Evolutionary conservation across 2,888 invertebrate species (phyloP).

Genomic region (Apodemia duryi): DNA sequence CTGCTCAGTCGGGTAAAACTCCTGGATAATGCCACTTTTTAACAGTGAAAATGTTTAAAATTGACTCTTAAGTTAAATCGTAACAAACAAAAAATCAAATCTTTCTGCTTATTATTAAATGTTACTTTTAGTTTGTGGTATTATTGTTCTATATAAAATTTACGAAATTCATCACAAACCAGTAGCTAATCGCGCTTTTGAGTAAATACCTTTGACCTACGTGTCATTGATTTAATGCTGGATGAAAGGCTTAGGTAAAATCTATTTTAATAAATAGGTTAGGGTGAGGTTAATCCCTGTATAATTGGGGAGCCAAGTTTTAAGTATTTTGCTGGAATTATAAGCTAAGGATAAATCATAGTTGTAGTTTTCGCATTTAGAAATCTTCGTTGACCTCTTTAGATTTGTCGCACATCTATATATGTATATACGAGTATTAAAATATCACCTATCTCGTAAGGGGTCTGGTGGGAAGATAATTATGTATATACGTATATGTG

Average conservation of each 20-base stretch:
- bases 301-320: constrained; percentile 9
- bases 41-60: no score
- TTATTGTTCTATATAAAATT: not conserved
- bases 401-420: no score
- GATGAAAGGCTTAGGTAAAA: not conserved
- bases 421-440: no score
- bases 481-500: no score
- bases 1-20: no score
- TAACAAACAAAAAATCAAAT: no score
- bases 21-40: no score
- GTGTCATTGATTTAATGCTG: constrained; percentile 9
- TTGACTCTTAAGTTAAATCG: no score
- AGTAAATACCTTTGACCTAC: constrained; percentile 3
- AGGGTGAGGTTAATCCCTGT: not conserved
- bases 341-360: not conserved
- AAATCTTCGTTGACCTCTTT: not conserved
- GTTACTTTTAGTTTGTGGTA: no score
- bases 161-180: not conserved
- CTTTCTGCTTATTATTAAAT: no score
- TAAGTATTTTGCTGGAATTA: constrained; percentile 1
- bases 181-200: not conserved
- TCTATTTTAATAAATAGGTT: constrained; percentile 13
- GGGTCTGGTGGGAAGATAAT: no score
- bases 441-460: no score
- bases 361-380: not conserved